These are phyloP conservation scores for Ptyas mucosa DNA, from an alignment of 2,113 vertebrate genomes.

Conservation along the genomic window DNA sequence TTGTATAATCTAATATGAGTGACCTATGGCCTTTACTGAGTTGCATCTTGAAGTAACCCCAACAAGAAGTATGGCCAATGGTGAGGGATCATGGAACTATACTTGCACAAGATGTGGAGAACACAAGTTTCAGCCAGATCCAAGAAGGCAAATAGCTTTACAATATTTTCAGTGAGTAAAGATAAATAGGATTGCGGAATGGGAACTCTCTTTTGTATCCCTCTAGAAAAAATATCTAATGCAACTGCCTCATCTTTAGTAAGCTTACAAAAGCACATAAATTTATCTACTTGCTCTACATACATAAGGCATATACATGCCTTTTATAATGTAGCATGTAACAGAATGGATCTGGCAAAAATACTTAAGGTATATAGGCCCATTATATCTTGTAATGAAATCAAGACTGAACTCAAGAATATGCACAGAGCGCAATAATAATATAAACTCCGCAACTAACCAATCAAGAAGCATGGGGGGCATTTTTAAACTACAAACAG, in stretches of 20 bases:
- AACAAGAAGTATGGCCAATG: not conserved
- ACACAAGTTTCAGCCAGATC: not conserved
- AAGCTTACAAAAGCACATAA: not conserved
- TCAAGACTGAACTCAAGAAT: not conserved
- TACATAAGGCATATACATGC: not conserved
- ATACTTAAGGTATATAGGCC: not conserved
- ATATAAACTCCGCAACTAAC: not conserved
- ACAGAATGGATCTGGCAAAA: not conserved
- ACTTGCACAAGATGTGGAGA: not conserved
- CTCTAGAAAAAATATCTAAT: not conserved
- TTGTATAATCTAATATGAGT: not conserved
- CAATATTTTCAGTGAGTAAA: not conserved
- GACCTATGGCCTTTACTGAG: not conserved
- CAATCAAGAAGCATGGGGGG: not conserved
- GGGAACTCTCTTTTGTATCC: not conserved
- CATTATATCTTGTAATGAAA: not conserved
- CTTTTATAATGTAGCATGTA: not conserved
- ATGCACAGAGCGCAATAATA: not conserved
- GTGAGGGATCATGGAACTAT: not conserved
- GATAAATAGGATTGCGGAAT: not conserved
- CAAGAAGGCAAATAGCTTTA: not conserved
- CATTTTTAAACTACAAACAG: not conserved
- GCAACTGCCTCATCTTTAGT: not conserved
- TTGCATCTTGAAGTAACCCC: not conserved
- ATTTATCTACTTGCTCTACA: not conserved